Evolutionary conservation across 2,888 invertebrate species (phyloP).

Genomic region (Acrocera orbiculus): DNA sequence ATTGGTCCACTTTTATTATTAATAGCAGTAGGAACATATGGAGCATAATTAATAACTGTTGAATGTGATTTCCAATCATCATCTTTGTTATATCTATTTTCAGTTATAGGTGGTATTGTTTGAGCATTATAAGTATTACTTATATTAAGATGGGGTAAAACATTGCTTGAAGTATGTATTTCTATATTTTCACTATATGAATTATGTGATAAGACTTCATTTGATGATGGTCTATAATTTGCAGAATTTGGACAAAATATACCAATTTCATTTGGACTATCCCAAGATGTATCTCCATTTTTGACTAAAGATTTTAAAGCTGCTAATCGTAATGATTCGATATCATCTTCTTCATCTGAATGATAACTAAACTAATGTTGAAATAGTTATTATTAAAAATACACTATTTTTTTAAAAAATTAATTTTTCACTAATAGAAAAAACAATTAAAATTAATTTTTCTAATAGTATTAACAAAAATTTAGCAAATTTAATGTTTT

Average conservation of each 20-base stretch:
- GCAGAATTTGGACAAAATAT: too few species aligned
- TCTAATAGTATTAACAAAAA: too few species aligned
- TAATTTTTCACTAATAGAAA: too few species aligned
- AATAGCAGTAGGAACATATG: slow-evolving; percentile 7
- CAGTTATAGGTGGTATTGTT: slow-evolving; percentile 6
- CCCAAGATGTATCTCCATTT: slow-evolving; percentile 9
- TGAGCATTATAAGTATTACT: slow-evolving; percentile 13
- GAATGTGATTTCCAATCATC: slow-evolving; percentile 1
- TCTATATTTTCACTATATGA: neutral
- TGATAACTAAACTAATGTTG: too few species aligned
- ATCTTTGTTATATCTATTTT: neutral
- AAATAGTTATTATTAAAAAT: too few species aligned
- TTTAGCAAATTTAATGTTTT: too few species aligned
- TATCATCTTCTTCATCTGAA: slow-evolving; percentile 15
- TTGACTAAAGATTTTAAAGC: slow-evolving; percentile 13
- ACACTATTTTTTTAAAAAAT: too few species aligned
- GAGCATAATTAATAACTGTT: slow-evolving; percentile 4
- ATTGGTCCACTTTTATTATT: neutral
- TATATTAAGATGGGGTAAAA: neutral
- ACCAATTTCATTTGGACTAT: neutral
- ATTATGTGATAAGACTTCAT: neutral
- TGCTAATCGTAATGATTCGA: slow-evolving; percentile 13
- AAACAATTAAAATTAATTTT: too few species aligned
- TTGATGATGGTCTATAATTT: neutral
- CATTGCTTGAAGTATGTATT: neutral